Conservation (phyloP, 2,888 invertebrate genomes). For the Ptychoptera contaminata region DNA sequence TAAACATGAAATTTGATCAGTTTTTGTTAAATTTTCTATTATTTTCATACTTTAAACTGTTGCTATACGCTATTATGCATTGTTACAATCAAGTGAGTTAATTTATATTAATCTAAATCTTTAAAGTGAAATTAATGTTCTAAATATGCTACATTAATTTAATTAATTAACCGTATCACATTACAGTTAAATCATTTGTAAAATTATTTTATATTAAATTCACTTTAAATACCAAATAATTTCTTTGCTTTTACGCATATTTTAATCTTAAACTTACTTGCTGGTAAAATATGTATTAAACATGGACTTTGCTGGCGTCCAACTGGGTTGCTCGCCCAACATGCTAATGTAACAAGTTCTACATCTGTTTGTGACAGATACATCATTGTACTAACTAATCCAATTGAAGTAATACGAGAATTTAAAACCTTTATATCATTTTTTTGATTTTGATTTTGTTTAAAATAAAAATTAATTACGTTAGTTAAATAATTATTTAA, state of each 20-base stretch:
- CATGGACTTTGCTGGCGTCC: slow-evolving; percentile 71
- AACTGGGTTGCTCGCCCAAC: slow-evolving; percentile 75
- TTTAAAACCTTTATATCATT: slow-evolving; percentile 30
- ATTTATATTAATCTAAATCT: too few species aligned
- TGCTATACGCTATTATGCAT: neutral
- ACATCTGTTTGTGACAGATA: slow-evolving; percentile 38
- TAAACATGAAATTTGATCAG: too few species aligned
- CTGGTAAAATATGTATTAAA: slow-evolving; percentile 63
- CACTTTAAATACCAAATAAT: slow-evolving; percentile 3
- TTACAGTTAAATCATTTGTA: neutral
- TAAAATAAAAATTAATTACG: neutral
- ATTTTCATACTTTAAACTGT: neutral
- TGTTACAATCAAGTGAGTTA: too few species aligned
- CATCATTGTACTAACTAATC: slow-evolving; percentile 40
- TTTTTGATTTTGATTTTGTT: too few species aligned
- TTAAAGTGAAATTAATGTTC: too few species aligned
- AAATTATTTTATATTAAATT: slow-evolving; percentile 5
- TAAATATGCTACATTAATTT: too few species aligned
- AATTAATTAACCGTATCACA: neutral
- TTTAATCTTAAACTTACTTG: slow-evolving; percentile 42
- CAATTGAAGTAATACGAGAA: slow-evolving; percentile 33
- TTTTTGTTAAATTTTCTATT: too few species aligned
- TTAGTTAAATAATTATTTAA: neutral
- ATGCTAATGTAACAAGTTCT: slow-evolving; percentile 70
- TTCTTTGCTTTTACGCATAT: too few species aligned